Evolutionary conservation across 2,888 invertebrate species (phyloP).

Genomic region (Agriopis leucophaearia): DNA sequence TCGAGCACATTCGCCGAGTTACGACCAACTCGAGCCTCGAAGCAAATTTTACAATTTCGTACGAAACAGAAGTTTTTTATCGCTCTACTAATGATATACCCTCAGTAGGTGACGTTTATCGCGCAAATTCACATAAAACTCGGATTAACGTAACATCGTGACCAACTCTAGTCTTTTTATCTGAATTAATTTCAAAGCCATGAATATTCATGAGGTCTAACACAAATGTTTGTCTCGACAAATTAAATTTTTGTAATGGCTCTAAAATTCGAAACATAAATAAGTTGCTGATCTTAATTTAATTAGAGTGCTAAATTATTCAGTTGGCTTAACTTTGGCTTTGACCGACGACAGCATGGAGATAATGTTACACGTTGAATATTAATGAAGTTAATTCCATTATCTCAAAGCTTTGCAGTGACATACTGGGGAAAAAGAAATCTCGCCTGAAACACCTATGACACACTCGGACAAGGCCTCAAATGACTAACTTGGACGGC

Average conservation of each 20-base stretch:
- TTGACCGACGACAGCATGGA: constrained; percentile 4
- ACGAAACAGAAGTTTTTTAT: constrained; percentile 44
- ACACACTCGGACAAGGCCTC: too few species aligned
- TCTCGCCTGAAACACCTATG: too few species aligned
- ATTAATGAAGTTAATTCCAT: constrained; percentile 2
- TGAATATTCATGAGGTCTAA: constrained; percentile 27
- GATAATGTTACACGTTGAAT: constrained; percentile 10
- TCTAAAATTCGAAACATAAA: constrained; percentile 15
- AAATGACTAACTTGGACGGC: too few species aligned
- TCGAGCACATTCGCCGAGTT: constrained; percentile 41
- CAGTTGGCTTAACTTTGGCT: constrained; percentile 2
- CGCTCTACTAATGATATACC: constrained; percentile 33
- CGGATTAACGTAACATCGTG: constrained; percentile 7
- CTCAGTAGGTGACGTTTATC: constrained; percentile 31
- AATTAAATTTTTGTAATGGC: constrained; percentile 21
- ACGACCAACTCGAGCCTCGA: constrained; percentile 33
- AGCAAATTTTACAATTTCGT: constrained; percentile 41
- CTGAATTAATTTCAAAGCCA: constrained; percentile 17
- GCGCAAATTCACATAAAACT: constrained; percentile 22
- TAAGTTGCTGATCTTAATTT: constrained; percentile 24
- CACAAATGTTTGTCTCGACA: constrained; percentile 22
- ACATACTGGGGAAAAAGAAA: background rate
- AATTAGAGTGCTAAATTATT: constrained; percentile 26
- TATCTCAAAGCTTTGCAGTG: background rate
- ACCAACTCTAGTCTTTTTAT: constrained; percentile 10